Evolutionary conservation across 2,113 vertebrate species (phyloP).

Genomic region (Indicator maculatus): DNA sequence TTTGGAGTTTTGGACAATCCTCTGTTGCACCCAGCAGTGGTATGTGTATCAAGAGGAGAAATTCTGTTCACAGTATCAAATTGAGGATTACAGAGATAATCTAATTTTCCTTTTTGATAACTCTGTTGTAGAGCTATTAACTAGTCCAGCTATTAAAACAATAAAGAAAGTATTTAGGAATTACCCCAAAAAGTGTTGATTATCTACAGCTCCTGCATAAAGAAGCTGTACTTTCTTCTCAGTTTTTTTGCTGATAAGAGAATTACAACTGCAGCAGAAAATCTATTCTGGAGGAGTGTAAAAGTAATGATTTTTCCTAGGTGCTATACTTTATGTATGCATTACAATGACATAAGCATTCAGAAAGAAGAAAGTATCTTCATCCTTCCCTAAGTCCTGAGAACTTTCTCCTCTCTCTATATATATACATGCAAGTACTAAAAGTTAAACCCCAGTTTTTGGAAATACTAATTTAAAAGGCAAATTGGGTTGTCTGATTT

Average conservation of each 20-base stretch:
- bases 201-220: not conserved
- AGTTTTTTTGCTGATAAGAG: conserved; percentile 8
- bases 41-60: not conserved
- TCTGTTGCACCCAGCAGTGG: not conserved
- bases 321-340: not conserved
- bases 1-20: not conserved
- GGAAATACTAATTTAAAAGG: not conserved
- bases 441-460: not conserved
- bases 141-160: not conserved
- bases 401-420: not conserved
- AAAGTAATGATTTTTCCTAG: conserved; percentile 56
- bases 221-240: conserved; percentile 21
- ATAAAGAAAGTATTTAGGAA: conserved; percentile 1
- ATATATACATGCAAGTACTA: not conserved
- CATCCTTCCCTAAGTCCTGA: not conserved
- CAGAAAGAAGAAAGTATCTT: conserved; percentile 19
- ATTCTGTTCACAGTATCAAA: not conserved
- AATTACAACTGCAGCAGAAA: conserved; percentile 49
- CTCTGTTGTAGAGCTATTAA: not conserved
- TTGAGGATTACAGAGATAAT: not conserved
- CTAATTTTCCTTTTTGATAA: conserved; percentile 6
- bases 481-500: not conserved
- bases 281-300: conserved; percentile 47
- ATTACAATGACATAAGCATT: conserved; percentile 2
- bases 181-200: not conserved